Evolutionary conservation across 2,797 vertebrate species (phyloP).

Genomic region (Glyptemys insculpta): DNA sequence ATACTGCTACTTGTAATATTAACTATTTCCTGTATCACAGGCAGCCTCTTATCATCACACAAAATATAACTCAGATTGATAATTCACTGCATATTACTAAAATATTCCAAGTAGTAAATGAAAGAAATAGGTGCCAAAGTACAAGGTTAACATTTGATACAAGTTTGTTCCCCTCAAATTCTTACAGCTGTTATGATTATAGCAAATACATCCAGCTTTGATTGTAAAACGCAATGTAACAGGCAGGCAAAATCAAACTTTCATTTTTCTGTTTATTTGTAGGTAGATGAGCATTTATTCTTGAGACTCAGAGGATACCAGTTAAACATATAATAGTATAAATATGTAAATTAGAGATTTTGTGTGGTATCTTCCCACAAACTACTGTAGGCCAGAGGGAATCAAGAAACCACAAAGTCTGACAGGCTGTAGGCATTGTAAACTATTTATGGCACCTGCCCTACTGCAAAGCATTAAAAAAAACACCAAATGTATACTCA

Average conservation of each 20-base stretch:
- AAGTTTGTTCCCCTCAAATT: conserved; percentile 39
- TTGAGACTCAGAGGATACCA: conserved; percentile 23
- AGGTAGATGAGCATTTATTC: not conserved
- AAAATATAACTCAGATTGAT: conserved; percentile 49
- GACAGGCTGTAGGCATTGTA: conserved; percentile 31
- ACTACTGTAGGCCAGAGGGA: conserved; percentile 17
- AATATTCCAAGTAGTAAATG: conserved; percentile 34
- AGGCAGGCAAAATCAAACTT: conserved; percentile 30
- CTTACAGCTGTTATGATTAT: conserved; percentile 17
- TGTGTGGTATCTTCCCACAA: conserved; percentile 30
- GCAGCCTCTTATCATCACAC: conserved; percentile 66
- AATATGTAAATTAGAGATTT: conserved; percentile 25
- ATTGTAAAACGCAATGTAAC: conserved; percentile 38
- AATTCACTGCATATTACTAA: conserved; percentile 45
- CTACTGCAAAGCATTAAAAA: not conserved
- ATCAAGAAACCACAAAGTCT: conserved; percentile 48
- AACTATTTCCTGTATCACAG: conserved; percentile 63
- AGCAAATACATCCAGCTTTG: conserved; percentile 25
- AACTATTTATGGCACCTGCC: not conserved
- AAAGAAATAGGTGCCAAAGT: conserved; percentile 36
- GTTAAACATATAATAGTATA: conserved; percentile 48
- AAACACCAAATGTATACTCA: not conserved
- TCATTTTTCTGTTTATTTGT: conserved; percentile 59
- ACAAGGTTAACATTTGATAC: conserved; percentile 37
- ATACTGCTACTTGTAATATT: conserved; percentile 47